Percentiles rank a stretch among this genome's conserved stretches.
Conservation (phyloP, 2,888 invertebrate genomes). For the Malthinus flaveolus region DNA sequence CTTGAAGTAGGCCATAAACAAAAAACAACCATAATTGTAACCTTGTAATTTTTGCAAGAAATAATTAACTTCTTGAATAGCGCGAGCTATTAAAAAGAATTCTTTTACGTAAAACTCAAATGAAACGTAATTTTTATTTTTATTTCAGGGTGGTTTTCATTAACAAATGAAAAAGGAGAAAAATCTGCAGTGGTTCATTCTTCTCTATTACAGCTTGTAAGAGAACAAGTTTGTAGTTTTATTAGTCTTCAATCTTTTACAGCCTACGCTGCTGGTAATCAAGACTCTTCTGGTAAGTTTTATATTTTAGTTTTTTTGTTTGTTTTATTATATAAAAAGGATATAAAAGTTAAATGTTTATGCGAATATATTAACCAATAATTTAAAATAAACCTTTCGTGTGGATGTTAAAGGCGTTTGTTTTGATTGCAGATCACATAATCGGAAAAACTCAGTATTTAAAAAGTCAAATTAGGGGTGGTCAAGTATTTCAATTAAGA, state of each 20-base stretch:
- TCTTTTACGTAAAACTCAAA: neutral
- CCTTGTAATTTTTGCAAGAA: too few species aligned
- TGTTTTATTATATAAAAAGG: too few species aligned
- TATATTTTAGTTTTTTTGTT: too few species aligned
- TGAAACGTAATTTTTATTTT: slow-evolving; percentile 7
- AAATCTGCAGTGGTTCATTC: slow-evolving; percentile 67
- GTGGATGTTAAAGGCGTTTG: too few species aligned
- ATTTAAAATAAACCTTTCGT: neutral
- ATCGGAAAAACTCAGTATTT: slow-evolving; percentile 60
- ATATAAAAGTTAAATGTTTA: too few species aligned
- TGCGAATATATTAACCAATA: too few species aligned
- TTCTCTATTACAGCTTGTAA: slow-evolving; percentile 66
- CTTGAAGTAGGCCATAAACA: too few species aligned
- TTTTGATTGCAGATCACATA: slow-evolving; percentile 37
- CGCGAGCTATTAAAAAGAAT: neutral
- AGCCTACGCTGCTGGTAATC: slow-evolving; percentile 56
- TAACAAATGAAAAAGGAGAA: slow-evolving; percentile 68
- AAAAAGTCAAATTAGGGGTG: slow-evolving; percentile 71
- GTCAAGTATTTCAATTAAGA: slow-evolving; percentile 71
- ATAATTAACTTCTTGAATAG: too few species aligned
- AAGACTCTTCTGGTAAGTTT: slow-evolving; percentile 46
- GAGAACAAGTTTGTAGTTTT: slow-evolving; percentile 70
- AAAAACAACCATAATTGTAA: too few species aligned
- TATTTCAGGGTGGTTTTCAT: slow-evolving; percentile 68
- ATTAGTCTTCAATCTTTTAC: slow-evolving; percentile 66